Conservation (phyloP, 1,140 invertebrate genomes). For the Colletes gigas region DNA sequence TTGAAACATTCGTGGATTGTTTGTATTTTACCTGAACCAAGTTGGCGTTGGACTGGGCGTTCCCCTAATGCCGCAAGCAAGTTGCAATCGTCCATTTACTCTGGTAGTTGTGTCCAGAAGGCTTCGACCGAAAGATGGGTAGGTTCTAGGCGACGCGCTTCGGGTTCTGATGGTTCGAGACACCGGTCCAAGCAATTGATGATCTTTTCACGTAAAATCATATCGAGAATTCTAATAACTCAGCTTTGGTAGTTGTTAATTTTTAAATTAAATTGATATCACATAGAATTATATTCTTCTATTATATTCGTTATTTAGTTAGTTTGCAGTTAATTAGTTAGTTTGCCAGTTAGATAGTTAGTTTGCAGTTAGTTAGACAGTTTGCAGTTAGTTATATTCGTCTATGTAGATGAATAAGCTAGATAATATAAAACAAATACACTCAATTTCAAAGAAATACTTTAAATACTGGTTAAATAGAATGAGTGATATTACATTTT, state of each 20-base stretch:
- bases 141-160: constrained; percentile 76
- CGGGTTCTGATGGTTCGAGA: constrained; percentile 77
- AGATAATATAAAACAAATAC: no score
- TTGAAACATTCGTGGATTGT: not conserved
- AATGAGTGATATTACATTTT: no score
- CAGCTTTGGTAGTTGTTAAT: not conserved
- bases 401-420: no score
- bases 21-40: constrained; percentile 82
- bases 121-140: constrained; percentile 77
- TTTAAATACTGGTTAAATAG: no score
- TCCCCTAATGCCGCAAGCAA: constrained; percentile 82
- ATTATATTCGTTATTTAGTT: no score
- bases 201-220: constrained; percentile 23
- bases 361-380: no score
- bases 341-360: no score
- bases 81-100: constrained; percentile 81
- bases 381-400: no score
- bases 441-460: no score
- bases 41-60: constrained; percentile 82
- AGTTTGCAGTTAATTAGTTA: no score
- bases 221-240: not conserved
- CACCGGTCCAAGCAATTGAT: constrained; percentile 57
- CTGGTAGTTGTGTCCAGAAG: constrained; percentile 77
- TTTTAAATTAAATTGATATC: no score
- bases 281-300: no score